Evolutionary conservation across 2,888 invertebrate species (phyloP), one percentile per base, ranked within the genome.

Genomic region (Leptopterna dolabrata): DNA sequence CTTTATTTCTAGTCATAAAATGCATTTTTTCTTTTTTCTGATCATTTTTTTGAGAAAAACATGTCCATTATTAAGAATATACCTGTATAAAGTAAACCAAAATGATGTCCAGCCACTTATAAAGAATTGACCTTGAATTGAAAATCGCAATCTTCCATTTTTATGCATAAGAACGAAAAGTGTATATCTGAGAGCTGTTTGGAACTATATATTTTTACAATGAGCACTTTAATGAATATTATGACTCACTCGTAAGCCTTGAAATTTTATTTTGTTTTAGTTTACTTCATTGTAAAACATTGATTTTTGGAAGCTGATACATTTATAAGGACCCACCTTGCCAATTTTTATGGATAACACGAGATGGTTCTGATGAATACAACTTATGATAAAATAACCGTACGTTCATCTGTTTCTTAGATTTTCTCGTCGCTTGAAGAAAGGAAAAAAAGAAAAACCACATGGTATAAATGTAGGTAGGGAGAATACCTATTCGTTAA

Each of bases 1-100:
- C 85, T 85, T 85, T 85, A 76, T 76, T 76, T 85, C 85, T 85
- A 85, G 85, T 85, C 85, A 85, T 71, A 83, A 55, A 29, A 29
- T 70, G 85, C 85, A 85, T 85, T 85, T 81, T 81, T 55, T 55
- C 55, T 55, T 27, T 45, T 78, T 55, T 81, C 55, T 24, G 41
- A 24, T 24, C 63, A 24, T 78, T 78, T 78, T 78, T 78, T 11
- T 24, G 78, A 19, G 45, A 45, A 45, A 27, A 78, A 45, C n/a
- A 24, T 24, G 78, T 78, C 78, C 78, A 78, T 78, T 41, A 36
- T 45, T 19, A 78, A 78, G 19, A 78, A 63, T 24, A 19, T 63
- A n/a, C n/a, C n/a, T n/a, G 36, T 4, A 63, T n/a, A 51, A 36
- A 4, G 36, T 63, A 63, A 43, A 78, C 36, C 30, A 81, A 81